Percentiles rank a stretch among this genome's conserved stretches.
Evolutionary conservation across 2,113 vertebrate genomes (phyloP).

Genomic region (Nothocercus julius): DNA sequence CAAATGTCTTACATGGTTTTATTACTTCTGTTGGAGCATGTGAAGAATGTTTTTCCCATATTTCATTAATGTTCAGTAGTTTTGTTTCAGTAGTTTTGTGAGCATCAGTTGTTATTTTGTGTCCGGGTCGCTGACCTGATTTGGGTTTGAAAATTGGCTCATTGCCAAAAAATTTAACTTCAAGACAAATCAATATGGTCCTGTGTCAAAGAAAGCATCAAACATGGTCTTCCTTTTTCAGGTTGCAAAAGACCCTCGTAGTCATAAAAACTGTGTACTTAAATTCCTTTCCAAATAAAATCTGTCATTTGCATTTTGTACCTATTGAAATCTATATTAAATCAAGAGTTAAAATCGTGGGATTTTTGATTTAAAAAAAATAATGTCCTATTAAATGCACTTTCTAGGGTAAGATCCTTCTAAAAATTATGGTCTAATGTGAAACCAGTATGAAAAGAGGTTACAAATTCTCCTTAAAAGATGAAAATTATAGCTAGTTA

Average conservation of each 20-base stretch:
- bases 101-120: not conserved
- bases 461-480: not conserved
- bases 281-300: not conserved
- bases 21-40: not conserved
- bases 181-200: not conserved
- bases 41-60: not conserved
- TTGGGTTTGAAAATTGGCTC: not conserved
- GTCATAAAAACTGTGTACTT: not conserved
- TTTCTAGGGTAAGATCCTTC: not conserved
- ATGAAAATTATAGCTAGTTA: not conserved
- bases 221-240: not conserved
- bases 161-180: not conserved
- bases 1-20: not conserved
- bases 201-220: not conserved
- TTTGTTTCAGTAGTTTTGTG: not conserved
- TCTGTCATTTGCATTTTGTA: not conserved
- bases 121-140: not conserved
- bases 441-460: not conserved
- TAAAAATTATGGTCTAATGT: not conserved
- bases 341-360: not conserved
- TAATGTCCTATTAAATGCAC: not conserved
- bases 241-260: not conserved
- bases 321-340: not conserved
- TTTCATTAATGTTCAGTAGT: not conserved
- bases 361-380: not conserved